Conservation (phyloP, 2,113 vertebrate species). For the Seriola quinqueradiata region DNA sequence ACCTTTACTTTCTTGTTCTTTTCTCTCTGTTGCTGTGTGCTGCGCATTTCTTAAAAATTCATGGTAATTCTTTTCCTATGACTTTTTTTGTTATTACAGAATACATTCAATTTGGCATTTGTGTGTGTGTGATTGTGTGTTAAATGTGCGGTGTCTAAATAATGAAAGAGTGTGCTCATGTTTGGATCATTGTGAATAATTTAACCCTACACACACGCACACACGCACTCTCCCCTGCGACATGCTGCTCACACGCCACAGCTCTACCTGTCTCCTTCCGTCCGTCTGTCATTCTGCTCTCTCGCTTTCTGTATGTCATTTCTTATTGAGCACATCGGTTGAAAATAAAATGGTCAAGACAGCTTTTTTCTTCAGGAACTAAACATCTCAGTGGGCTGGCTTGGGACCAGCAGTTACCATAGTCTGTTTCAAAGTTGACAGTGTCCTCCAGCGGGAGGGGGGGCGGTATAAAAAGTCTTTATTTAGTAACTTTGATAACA, state of each 20-base stretch:
- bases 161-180: slow-evolving; percentile 68
- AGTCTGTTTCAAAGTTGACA: slow-evolving; percentile 39
- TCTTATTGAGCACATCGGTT: slow-evolving; percentile 59
- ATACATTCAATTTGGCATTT: slow-evolving; percentile 32
- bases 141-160: slow-evolving; percentile 66
- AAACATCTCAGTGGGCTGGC: slow-evolving; percentile 47
- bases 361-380: slow-evolving; percentile 36
- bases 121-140: slow-evolving; percentile 48
- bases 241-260: slow-evolving; percentile 32
- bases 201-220: slow-evolving; percentile 33
- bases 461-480: slow-evolving; percentile 28
- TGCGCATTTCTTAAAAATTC: slow-evolving; percentile 11
- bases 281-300: slow-evolving; percentile 28
- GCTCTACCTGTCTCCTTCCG: slow-evolving; percentile 39
- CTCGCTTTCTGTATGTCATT: slow-evolving; percentile 53
- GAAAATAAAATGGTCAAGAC: slow-evolving; percentile 55
- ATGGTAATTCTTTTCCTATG: not conserved
- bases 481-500: slow-evolving; percentile 45
- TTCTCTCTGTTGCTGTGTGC: not conserved
- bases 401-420: slow-evolving; percentile 36
- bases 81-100: slow-evolving; percentile 8
- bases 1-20: slow-evolving; percentile 4
- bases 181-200: slow-evolving; percentile 74
- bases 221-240: slow-evolving; percentile 22
- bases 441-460: slow-evolving; percentile 7